Conservation (phyloP, 2,797 vertebrate species). For the Chaenodraco wilsoni region DNA sequence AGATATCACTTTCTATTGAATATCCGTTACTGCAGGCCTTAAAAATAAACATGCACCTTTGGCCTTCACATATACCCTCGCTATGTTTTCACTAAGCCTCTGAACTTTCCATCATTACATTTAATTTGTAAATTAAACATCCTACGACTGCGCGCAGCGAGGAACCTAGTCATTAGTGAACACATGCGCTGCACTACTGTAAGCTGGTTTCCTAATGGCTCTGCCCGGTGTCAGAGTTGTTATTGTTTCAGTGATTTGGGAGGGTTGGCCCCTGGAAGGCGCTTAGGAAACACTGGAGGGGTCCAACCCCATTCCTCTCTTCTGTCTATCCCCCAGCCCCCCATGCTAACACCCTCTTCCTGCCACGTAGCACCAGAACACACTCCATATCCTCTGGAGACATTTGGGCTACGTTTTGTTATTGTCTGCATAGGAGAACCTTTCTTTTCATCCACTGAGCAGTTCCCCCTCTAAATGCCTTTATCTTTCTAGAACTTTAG, state of each 20-base stretch:
- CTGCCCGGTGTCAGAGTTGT: conserved; percentile 48
- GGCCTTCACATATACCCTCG: conserved; percentile 19
- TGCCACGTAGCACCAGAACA: conserved; percentile 59
- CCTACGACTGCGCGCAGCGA: conserved; percentile 19
- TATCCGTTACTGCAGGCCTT: background rate
- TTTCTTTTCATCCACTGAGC: conserved; percentile 22
- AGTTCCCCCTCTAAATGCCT: background rate
- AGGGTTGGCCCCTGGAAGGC: conserved; percentile 52
- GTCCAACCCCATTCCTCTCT: conserved; percentile 32
- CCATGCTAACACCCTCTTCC: conserved; percentile 37
- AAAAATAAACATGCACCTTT: conserved; percentile 15
- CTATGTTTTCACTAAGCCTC: conserved; percentile 48
- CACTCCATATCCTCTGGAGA: conserved; percentile 41
- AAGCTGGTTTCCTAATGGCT: conserved; percentile 28
- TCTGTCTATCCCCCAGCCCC: background rate
- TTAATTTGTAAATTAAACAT: conserved; percentile 37
- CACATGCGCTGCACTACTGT: conserved; percentile 5
- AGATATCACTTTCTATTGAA: conserved; percentile 25
- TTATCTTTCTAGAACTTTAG: background rate
- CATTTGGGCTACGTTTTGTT: conserved; percentile 42
- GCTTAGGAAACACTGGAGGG: conserved; percentile 48
- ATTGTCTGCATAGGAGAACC: conserved; percentile 46
- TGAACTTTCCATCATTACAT: conserved; percentile 38
- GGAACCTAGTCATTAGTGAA: conserved; percentile 45
- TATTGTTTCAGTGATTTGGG: conserved; percentile 52